Conservation (phyloP, 2,797 vertebrate species). For the Synaphobranchus kaupii region DNA sequence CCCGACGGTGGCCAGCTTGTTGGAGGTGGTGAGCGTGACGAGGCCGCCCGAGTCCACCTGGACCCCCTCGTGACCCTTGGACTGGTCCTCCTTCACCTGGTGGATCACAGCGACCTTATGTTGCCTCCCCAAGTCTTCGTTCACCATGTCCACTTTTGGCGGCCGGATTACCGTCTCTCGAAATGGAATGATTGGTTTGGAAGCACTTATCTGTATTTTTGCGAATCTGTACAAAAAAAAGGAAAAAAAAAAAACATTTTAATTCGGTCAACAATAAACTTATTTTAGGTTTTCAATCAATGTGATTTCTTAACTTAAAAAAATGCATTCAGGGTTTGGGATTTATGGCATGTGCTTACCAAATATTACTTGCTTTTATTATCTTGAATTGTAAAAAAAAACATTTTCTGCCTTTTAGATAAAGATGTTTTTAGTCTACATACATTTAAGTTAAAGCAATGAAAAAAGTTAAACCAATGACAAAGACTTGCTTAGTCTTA, state of each 20-base stretch:
- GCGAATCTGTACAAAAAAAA: slow-evolving; percentile 83
- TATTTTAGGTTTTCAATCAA: not conserved
- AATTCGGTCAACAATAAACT: not conserved
- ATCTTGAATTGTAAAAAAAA: slow-evolving; percentile 13
- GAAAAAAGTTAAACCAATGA: not conserved
- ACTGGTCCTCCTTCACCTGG: slow-evolving; percentile 86
- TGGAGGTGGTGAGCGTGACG: slow-evolving; percentile 86
- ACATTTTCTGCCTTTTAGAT: not conserved
- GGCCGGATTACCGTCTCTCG: slow-evolving; percentile 90
- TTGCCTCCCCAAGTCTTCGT: slow-evolving; percentile 91
- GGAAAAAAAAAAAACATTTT: not conserved
- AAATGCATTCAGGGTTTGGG: not conserved
- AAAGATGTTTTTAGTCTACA: slow-evolving; percentile 8
- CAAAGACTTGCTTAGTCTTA: not conserved
- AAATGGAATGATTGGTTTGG: slow-evolving; percentile 94
- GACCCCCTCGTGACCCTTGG: slow-evolving; percentile 77
- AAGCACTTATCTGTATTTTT: slow-evolving; percentile 87
- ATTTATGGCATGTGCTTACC: not conserved
- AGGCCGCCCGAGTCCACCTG: slow-evolving; percentile 84
- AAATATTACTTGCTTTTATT: not conserved
- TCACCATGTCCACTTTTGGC: slow-evolving; percentile 97
- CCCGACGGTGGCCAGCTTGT: slow-evolving; percentile 82
- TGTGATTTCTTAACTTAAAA: not conserved
- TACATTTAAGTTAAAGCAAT: too few species aligned
- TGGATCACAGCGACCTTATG: slow-evolving; percentile 93